Evolutionary conservation across 2,113 vertebrate genomes (phyloP).

Genomic region (Oophaga pumilio): DNA sequence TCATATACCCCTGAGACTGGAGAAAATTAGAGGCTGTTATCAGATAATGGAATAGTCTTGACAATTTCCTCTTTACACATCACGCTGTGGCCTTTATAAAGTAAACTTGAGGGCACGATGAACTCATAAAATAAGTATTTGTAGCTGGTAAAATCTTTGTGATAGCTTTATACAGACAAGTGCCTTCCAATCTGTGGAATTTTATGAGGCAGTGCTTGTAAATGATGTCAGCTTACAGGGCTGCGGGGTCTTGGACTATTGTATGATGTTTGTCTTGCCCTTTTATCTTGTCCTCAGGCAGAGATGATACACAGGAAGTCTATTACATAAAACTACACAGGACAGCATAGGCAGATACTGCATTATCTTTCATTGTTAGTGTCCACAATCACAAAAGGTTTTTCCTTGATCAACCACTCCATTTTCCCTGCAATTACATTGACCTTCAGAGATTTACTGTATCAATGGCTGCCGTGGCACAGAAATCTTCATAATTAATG

Average conservation of each 20-base stretch:
- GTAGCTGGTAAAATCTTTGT: neutral
- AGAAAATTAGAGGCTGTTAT: constrained; percentile 19
- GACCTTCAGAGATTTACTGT: neutral
- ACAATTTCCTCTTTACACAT: neutral
- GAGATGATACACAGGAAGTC: constrained; percentile 16
- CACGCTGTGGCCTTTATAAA: neutral
- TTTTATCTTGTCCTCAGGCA: neutral
- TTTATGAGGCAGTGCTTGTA: constrained; percentile 22
- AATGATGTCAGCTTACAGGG: neutral
- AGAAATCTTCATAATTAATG: too few relatives aligned
- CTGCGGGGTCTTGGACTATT: neutral
- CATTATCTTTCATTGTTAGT: neutral
- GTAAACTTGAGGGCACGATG: neutral
- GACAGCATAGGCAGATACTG: neutral
- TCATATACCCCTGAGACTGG: neutral
- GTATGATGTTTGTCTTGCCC: constrained; percentile 1
- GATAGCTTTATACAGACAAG: constrained; percentile 27
- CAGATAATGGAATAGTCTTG: constrained; percentile 26
- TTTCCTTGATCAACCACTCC: neutral
- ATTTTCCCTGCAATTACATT: neutral
- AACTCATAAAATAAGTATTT: constrained; percentile 61
- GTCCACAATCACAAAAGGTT: neutral
- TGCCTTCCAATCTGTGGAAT: constrained; percentile 4
- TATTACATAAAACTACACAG: neutral
- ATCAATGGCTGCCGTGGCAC: too few relatives aligned